Conservation (phyloP, 1,140 invertebrate species). For the Monochamus saltuarius region DNA sequence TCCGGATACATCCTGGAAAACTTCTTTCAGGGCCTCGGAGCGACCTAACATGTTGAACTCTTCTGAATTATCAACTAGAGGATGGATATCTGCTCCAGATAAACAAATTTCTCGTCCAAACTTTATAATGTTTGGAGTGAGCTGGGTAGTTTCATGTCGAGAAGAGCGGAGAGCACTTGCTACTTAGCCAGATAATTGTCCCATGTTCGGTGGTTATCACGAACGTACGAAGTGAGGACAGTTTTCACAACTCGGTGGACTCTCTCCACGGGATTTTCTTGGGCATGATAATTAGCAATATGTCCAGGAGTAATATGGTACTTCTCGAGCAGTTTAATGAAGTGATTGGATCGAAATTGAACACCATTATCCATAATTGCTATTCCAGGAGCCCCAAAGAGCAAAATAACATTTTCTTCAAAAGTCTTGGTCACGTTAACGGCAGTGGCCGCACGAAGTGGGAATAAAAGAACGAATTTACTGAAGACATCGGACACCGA, state of each 20-base stretch:
- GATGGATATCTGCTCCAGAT: too few relatives aligned
- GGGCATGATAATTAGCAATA: constrained; percentile 22
- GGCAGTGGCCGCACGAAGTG: constrained; percentile 14
- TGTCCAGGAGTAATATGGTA: constrained; percentile 3
- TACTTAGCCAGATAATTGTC: constrained; percentile 34
- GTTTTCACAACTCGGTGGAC: constrained; percentile 40
- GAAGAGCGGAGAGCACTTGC: constrained; percentile 38
- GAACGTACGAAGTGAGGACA: constrained; percentile 36
- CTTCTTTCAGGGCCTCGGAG: too few relatives aligned
- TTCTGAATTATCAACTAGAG: too few relatives aligned
- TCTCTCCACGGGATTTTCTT: constrained; percentile 24
- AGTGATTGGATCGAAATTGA: constrained; percentile 2
- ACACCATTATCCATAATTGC: constrained; percentile 14
- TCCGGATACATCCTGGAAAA: too few relatives aligned
- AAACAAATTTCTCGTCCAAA: constrained; percentile 15
- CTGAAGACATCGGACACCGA: constrained; percentile 12
- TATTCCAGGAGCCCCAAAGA: constrained; percentile 28
- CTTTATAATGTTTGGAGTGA: constrained; percentile 31
- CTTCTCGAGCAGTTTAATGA: neutral
- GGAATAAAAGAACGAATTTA: constrained; percentile 21
- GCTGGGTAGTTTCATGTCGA: constrained; percentile 38
- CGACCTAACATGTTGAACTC: too few relatives aligned
- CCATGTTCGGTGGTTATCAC: constrained; percentile 42
- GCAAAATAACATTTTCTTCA: constrained; percentile 18
- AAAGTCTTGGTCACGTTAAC: constrained; percentile 1